Conservation (phyloP, 2,888 invertebrate genomes). For the Drosophila ustulata region DNA sequence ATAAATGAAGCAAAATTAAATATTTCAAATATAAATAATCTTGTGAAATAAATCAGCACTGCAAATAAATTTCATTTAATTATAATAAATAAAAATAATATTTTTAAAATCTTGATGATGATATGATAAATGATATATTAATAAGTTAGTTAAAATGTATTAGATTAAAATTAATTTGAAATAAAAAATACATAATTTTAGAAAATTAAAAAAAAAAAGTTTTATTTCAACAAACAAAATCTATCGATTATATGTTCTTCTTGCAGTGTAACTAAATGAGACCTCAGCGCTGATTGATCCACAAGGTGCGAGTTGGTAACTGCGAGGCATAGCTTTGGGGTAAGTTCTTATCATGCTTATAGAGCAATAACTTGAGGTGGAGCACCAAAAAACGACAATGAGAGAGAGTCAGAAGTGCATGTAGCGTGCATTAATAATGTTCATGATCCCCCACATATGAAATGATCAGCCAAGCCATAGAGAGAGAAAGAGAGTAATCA, state of each 20-base stretch:
- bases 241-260: too few species aligned
- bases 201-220: not conserved
- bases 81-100: too few species aligned
- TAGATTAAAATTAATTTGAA: too few species aligned
- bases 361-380: conserved; percentile 36
- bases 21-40: not conserved
- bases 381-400: not conserved
- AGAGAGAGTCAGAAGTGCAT: conserved; percentile 28
- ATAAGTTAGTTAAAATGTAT: too few species aligned
- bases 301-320: conserved; percentile 7
- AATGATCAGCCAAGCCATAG: conserved; percentile 16
- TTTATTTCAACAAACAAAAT: too few species aligned
- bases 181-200: too few species aligned
- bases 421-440: conserved; percentile 23
- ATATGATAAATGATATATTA: too few species aligned
- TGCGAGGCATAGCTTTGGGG: too few species aligned
- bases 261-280: conserved; percentile 31
- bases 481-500: conserved; percentile 15
- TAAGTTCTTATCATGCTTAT: conserved; percentile 24
- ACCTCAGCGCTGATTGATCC: conserved; percentile 45
- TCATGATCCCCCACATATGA: conserved; percentile 29
- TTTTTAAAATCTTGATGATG: too few species aligned
- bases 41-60: not conserved
- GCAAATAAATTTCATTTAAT: too few species aligned
- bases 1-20: too few species aligned